These are phyloP conservation scores for Rana temporaria DNA, from an alignment of 2,113 vertebrate genomes.

Conservation along the genomic window DNA sequence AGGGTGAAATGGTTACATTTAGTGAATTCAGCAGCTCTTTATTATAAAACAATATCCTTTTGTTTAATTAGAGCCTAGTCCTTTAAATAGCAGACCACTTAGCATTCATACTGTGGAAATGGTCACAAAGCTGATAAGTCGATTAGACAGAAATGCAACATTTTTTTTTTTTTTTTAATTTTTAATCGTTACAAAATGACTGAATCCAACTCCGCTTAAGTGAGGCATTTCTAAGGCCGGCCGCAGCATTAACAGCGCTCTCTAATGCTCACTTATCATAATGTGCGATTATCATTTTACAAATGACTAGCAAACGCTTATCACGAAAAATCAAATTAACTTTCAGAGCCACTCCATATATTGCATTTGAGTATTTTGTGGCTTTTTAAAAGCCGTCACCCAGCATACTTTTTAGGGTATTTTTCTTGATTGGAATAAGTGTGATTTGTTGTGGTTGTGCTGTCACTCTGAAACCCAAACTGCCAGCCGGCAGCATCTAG, in stretches of 20 bases:
- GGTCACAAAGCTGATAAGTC: background rate
- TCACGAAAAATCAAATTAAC: slow-evolving; percentile 35
- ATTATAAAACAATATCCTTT: too few species aligned
- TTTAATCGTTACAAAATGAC: slow-evolving; percentile 12
- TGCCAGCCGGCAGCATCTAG: too few species aligned
- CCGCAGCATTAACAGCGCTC: background rate
- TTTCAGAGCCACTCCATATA: background rate
- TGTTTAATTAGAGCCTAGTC: too few species aligned
- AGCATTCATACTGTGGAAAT: too few species aligned
- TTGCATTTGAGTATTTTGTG: background rate
- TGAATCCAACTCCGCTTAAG: background rate
- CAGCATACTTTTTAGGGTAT: too few species aligned
- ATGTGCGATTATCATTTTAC: slow-evolving; percentile 36
- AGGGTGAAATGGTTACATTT: too few species aligned
- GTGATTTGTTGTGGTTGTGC: too few species aligned
- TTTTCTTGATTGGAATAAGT: too few species aligned
- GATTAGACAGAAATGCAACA: background rate
- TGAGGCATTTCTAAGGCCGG: background rate
- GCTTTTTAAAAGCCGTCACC: too few species aligned
- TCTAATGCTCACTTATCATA: slow-evolving; percentile 47
- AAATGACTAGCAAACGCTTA: slow-evolving; percentile 31
- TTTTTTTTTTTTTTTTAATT: slow-evolving; percentile 20
- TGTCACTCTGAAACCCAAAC: too few species aligned
- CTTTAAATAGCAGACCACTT: background rate
- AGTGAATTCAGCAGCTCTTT: too few species aligned